Evolutionary conservation across 2,113 vertebrate species (phyloP), one percentile per base, ranked within the genome.

Genomic region (Struthio camelus): DNA sequence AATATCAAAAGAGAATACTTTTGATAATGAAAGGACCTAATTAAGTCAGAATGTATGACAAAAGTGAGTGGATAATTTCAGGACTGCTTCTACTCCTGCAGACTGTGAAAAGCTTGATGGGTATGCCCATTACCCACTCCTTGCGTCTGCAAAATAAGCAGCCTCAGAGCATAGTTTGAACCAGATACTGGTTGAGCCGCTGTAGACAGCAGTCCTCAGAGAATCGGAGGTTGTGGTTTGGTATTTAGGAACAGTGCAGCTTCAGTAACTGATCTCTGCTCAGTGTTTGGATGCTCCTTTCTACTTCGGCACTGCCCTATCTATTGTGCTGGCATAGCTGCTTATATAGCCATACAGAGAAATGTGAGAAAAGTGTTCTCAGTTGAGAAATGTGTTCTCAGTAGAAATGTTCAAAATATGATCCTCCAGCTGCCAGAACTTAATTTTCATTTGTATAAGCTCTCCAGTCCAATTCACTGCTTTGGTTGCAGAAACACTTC

Each of bases 311-410:
- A 9, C 76, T 67, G 54, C 40, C 24, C 53, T 32, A 4, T 19
- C 77, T 14, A 0, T 17, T 19, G 4, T 32, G 10, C 30, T 32
- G 62, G 42, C 12, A 14, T 0, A 0, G 11, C 15, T 71, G n/a
- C 53, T 53, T 34, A 19, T 19, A 3, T 6, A 28, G 59, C 56
- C 23, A 3, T n/a, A 9, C 22, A 16, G 48, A 48, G 46, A 48
- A 48, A 19, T 7, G 46, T 19, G 46, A 48, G 46, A 19, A 19
- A 48, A 48, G 46, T 19, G 18, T 48, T 18, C 46, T 48, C 46
- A 19, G 59, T 69, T 77, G 77, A 54, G 81, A 80, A 64, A 22
- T 19, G 30, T 44, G 4, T 50, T 58, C n/a, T 22, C 85, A 51
- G 3, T 53, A 30, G 36, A 59, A 42, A 11, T 19, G 28, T 11